These are phyloP conservation scores for Lasioglossum pauxillum DNA, from an alignment of 2,888 invertebrate genomes.

Conservation along the genomic window DNA sequence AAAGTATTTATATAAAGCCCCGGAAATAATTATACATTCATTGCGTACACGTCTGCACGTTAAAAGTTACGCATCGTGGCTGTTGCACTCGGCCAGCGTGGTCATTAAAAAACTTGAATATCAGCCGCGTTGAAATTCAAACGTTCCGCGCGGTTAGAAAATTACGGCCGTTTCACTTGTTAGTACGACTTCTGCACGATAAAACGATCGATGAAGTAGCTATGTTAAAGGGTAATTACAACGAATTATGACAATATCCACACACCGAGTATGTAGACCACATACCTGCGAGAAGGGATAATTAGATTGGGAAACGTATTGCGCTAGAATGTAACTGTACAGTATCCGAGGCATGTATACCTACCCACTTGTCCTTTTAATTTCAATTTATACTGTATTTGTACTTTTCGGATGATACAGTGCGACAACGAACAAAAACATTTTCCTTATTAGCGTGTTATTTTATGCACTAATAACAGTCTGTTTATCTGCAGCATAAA, in stretches of 20 bases:
- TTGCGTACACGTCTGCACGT: conserved; percentile 14
- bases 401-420: conserved; percentile 44
- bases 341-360: conserved; percentile 70
- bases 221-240: conserved; percentile 76
- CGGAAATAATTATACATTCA: conserved; percentile 21
- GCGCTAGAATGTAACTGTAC: conserved; percentile 67
- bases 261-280: conserved; percentile 47
- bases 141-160: conserved; percentile 63
- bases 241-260: conserved; percentile 75
- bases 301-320: conserved; percentile 69
- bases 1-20: conserved; percentile 41
- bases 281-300: conserved; percentile 72
- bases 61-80: conserved; percentile 40
- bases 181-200: conserved; percentile 65
- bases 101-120: conserved; percentile 66
- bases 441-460: neutral
- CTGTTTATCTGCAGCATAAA: neutral
- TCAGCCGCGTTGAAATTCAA: conserved; percentile 58
- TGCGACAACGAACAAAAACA: neutral
- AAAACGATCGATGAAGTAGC: conserved; percentile 73
- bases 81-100: conserved; percentile 21
- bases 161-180: conserved; percentile 56
- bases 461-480: neutral
- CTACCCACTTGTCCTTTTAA: conserved; percentile 68
- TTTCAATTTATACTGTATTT: conserved; percentile 65